Evolutionary conservation across 1,140 invertebrate species (phyloP).

Genomic region (Reticulitermes speratus): DNA sequence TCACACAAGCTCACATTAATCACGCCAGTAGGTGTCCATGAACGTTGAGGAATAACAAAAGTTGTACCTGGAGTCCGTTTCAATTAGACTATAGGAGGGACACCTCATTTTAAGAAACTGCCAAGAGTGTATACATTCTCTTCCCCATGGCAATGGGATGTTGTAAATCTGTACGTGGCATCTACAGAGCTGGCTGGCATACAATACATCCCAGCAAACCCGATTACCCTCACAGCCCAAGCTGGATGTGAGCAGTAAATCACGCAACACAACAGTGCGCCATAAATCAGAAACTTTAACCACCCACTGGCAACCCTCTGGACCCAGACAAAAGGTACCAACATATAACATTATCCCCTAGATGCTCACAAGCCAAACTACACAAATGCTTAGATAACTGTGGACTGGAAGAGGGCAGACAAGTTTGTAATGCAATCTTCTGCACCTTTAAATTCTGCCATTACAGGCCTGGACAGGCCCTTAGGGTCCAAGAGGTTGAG

Average conservation of each 20-base stretch:
- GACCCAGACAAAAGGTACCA: not conserved
- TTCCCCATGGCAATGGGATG: not conserved
- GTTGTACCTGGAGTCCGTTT: not conserved
- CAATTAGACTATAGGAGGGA: not conserved
- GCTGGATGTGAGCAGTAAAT: not conserved
- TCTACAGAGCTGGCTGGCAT: not conserved
- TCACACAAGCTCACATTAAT: no score
- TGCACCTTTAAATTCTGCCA: no score
- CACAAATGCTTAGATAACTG: not conserved
- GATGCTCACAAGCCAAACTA: not conserved
- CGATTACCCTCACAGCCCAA: conserved; percentile 7
- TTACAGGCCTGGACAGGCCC: no score
- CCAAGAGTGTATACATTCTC: not conserved
- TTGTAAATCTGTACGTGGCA: conserved; percentile 12
- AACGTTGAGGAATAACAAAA: not conserved
- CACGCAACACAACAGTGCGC: not conserved
- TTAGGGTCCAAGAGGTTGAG: no score
- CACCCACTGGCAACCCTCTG: conserved; percentile 10
- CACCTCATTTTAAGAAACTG: not conserved
- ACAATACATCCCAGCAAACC: not conserved
- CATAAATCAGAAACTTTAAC: not conserved
- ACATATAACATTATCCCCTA: not conserved
- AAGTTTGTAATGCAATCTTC: no score
- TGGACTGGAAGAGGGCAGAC: no score
- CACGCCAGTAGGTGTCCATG: not conserved